Percentiles rank a stretch among this genome's conserved stretches.
These are phyloP conservation scores for Tuta absoluta DNA, from an alignment of 2,888 invertebrate species.

Conservation along the genomic window DNA sequence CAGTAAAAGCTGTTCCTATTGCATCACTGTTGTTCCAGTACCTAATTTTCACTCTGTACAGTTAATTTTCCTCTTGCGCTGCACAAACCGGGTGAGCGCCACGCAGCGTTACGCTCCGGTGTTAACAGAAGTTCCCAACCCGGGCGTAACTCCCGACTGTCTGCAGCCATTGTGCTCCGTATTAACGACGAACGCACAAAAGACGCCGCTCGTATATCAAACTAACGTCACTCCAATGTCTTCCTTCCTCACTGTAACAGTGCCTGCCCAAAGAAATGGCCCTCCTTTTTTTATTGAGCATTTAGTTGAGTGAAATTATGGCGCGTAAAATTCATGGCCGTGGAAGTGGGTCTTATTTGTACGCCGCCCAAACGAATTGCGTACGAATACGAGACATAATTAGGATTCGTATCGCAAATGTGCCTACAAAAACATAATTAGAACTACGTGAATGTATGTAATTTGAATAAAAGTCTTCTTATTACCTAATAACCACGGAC, in stretches of 20 bases:
- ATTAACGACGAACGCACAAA: constrained; percentile 78
- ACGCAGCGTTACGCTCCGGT: constrained; percentile 35
- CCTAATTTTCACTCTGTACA: too few relatives aligned
- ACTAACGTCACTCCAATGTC: constrained; percentile 79
- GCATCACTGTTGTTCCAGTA: too few relatives aligned
- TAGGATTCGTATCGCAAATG: constrained; percentile 11
- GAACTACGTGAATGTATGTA: background rate
- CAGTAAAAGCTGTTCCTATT: too few relatives aligned
- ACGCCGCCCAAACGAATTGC: constrained; percentile 17
- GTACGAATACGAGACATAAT: constrained; percentile 10
- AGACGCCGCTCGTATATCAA: constrained; percentile 77
- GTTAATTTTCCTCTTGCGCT: too few relatives aligned
- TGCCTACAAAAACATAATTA: background rate
- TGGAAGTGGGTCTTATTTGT: constrained; percentile 30
- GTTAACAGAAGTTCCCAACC: constrained; percentile 60
- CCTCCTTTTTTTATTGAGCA: constrained; percentile 72
- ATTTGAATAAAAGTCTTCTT: constrained; percentile 2
- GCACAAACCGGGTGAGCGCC: background rate
- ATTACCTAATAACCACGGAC: background rate
- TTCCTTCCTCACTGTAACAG: constrained; percentile 75
- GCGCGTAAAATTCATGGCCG: constrained; percentile 62
- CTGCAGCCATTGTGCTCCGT: constrained; percentile 70
- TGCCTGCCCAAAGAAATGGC: constrained; percentile 63
- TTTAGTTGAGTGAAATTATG: constrained; percentile 69
- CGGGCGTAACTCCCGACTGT: constrained; percentile 68